Evolutionary conservation across 2,113 vertebrate species (phyloP), one percentile per base, ranked within the genome.

Genomic region (Forbesichthys agassizii): DNA sequence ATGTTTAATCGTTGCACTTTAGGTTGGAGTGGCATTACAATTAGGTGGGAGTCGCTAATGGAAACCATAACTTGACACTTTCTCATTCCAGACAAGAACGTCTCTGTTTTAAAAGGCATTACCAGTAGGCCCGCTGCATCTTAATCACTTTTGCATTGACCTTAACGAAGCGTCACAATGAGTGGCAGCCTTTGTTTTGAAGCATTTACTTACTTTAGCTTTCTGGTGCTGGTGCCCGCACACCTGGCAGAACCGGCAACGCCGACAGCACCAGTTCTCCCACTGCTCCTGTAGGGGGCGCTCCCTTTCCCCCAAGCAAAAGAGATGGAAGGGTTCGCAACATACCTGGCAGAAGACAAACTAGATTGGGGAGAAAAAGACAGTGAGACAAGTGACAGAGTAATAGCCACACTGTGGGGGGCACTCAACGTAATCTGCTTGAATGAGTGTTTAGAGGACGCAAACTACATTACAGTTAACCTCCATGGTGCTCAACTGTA

Each of bases 311-410:
- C 96, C 96, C 83, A 99, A 88, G 90, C 98, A 99, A 90, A 99
- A 99, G 69, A 96, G 95, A 92, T 99, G 98, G 90, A 99, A 99
- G 9, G 98, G 96, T 83, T 99, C 97, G 83, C 98, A 99, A 84
- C 98, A 99, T 53, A 99, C 97, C 95, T 98, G 97, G 86, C 98
- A 99, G 90, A 96, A 99, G 63, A 99, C 96, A 90, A 99, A 98
- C 98, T 98, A 72, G 9, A 75, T 75, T 80, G 10, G 73, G 57
- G 60, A 61, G 27, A 70, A 2, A 63, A 47, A 61, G 1, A 73
- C 16, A 33, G 1, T 68, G 18, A 48, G 14, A 61, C 11, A 66
- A 16, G 49, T 10, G 11, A 5, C 16, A 13, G 11, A 36, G 61
- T 4, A 64, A 9, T 9, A 70, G n/a, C 61, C 0, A 11, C 8